These are phyloP conservation scores for Gymnocephalus cernua DNA, from an alignment of 2,113 vertebrate species.

Conservation along the genomic window DNA sequence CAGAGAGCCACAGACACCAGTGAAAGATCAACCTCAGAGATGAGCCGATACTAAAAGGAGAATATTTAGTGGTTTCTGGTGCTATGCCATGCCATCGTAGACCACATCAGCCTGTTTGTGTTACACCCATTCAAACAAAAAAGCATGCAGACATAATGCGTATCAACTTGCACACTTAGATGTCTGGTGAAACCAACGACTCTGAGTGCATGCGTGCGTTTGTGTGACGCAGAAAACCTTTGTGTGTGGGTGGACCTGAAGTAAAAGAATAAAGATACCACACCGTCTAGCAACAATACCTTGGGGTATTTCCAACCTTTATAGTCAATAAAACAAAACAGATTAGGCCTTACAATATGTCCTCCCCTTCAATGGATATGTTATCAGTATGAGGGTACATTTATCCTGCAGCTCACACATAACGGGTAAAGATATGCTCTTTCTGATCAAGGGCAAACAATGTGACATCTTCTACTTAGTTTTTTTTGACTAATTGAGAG, in stretches of 20 bases:
- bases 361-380: constrained; percentile 1
- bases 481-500: neutral
- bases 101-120: neutral
- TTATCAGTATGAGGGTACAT: neutral
- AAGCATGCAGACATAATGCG: neutral
- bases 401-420: neutral
- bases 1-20: constrained; percentile 5
- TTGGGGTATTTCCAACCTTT: constrained; percentile 29
- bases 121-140: neutral
- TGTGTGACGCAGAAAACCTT: neutral
- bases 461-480: neutral
- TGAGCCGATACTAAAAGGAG: neutral
- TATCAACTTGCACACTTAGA: neutral
- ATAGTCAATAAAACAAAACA: constrained; percentile 40
- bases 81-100: neutral
- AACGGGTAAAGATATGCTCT: neutral
- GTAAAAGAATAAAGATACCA: constrained; percentile 23
- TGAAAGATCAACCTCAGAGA: neutral
- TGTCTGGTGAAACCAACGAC: neutral
- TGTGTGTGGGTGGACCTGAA: constrained; percentile 18
- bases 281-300: constrained; percentile 27
- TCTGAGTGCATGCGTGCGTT: neutral
- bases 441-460: neutral
- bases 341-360: constrained; percentile 23
- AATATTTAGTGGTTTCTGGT: constrained; percentile 8